Conservation (phyloP, 2,888 invertebrate species). For the Lasioglossum oenotherae region DNA sequence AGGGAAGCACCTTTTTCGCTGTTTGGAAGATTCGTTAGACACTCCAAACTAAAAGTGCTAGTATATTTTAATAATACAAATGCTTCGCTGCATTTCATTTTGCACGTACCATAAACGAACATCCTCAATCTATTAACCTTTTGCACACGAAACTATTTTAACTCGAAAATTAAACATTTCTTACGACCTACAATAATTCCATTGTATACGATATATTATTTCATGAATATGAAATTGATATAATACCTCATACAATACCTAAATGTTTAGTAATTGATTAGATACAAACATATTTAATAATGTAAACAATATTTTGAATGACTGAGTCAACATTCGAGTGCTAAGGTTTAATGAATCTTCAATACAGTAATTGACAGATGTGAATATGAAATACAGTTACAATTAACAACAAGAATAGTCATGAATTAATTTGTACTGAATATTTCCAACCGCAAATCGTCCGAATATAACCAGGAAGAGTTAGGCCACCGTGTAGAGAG, state of each 20-base stretch:
- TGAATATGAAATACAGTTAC: not conserved
- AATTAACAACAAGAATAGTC: not conserved
- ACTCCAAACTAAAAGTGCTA: not conserved
- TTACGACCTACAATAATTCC: too few species aligned
- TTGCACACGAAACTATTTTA: too few species aligned
- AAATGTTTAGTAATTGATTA: too few species aligned
- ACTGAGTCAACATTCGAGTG: too few species aligned
- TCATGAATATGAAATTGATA: too few species aligned
- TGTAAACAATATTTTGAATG: too few species aligned
- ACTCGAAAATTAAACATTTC: too few species aligned
- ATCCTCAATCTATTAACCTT: not conserved
- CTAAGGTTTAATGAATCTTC: not conserved
- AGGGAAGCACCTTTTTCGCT: too few species aligned
- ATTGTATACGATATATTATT: too few species aligned
- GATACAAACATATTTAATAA: too few species aligned
- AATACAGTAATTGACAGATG: not conserved
- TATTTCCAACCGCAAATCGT: not conserved
- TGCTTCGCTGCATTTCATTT: not conserved
- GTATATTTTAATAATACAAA: not conserved
- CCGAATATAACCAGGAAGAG: not conserved
- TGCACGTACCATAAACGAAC: not conserved
- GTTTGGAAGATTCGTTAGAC: too few species aligned
- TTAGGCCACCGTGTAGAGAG: not conserved
- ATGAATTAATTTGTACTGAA: not conserved
- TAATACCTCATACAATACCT: too few species aligned